Evolutionary conservation across 2,797 vertebrate species (phyloP).

Genomic region (Scolopax bukidnonensis): DNA sequence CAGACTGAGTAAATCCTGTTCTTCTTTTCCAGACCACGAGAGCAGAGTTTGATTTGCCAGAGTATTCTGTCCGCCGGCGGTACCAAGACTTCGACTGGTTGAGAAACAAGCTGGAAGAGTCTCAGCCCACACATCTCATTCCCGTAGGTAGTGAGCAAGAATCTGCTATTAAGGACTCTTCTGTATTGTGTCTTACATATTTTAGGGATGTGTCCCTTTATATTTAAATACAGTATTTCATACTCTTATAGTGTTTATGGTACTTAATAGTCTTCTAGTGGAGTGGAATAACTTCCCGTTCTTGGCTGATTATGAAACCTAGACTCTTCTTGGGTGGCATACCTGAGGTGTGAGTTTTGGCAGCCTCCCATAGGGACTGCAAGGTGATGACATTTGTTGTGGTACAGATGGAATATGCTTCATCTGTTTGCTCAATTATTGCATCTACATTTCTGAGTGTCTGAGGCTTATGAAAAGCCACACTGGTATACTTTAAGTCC

Average conservation of each 20-base stretch:
- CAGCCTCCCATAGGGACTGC: not conserved
- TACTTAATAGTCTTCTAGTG: not conserved
- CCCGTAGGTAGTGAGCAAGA: conserved; percentile 87
- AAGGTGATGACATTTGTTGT: not conserved
- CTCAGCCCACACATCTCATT: conserved; percentile 97
- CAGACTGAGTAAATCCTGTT: not conserved
- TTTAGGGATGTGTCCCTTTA: not conserved
- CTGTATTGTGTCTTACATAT: not conserved
- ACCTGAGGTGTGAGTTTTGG: not conserved
- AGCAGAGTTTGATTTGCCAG: conserved; percentile 94
- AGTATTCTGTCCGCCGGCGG: conserved; percentile 91
- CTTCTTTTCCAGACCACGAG: conserved; percentile 86
- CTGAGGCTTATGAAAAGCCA: not conserved
- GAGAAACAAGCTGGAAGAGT: conserved; percentile 93
- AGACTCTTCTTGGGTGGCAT: not conserved
- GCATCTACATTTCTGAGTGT: not conserved
- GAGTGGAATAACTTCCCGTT: not conserved
- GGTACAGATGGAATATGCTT: not conserved
- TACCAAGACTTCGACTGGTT: conserved; percentile 99
- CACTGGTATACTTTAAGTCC: not conserved
- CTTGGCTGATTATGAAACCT: not conserved
- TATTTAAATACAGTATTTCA: not conserved
- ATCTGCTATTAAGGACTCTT: not conserved
- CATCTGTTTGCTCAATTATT: not conserved
- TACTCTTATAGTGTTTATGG: not conserved